phyloP scores from a whole-genome alignment of 2,888 invertebrate genomes.

The Hermodice carunculata region DNA sequence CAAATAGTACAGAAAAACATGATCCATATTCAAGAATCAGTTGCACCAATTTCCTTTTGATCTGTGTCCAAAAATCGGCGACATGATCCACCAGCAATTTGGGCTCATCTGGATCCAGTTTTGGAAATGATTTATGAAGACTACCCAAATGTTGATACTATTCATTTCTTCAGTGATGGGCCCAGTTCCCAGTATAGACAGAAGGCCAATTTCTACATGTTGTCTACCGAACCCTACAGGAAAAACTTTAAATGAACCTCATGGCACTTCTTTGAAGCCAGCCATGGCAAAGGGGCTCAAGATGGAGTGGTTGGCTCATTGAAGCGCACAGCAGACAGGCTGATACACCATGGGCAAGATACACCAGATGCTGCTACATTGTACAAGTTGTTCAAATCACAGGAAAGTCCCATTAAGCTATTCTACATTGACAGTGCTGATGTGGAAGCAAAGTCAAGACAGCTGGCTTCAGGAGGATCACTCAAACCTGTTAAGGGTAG shows the following conservation, averaged over 20 bases:
- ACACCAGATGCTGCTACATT: neutral
- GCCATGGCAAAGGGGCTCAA: slow-evolving; percentile 53
- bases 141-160: neutral
- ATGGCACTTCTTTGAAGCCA: slow-evolving; percentile 57
- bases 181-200: neutral
- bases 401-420: neutral
- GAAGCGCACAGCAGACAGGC: neutral
- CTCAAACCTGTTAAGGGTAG: no score
- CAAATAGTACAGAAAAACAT: no score
- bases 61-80: no score
- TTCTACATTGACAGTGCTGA: neutral
- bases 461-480: no score
- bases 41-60: no score
- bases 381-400: neutral
- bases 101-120: slow-evolving; percentile 13
- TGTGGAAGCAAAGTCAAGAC: no score
- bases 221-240: no score
- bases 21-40: no score
- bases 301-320: slow-evolving; percentile 51
- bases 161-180: slow-evolving; percentile 1
- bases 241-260: no score
- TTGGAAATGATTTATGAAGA: neutral
- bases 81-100: neutral
- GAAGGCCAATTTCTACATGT: no score
- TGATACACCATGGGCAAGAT: neutral